Evolutionary conservation across 2,888 invertebrate species (phyloP).

Genomic region (Tiliacea aurago): DNA sequence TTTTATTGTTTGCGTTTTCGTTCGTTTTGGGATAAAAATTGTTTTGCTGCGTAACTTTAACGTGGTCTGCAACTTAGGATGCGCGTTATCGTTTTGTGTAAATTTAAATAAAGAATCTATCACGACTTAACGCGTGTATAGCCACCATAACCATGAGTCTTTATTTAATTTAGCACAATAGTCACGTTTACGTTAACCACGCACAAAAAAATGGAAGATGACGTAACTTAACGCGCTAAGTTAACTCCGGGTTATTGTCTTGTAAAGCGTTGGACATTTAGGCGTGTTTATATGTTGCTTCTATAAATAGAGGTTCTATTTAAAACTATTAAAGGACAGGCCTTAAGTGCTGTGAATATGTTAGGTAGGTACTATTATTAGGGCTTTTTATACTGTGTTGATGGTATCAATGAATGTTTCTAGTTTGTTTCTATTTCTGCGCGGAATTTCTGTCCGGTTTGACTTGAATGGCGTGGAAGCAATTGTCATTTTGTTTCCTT

Average conservation of each 20-base stretch:
- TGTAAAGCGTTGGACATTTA: constrained; percentile 36
- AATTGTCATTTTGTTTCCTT: constrained; percentile 3
- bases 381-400: constrained; percentile 29
- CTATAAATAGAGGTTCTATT: constrained; percentile 66
- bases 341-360: constrained; percentile 43
- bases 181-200: constrained; percentile 39
- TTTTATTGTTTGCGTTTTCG: constrained; percentile 40
- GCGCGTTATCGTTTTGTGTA: constrained; percentile 2
- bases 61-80: constrained; percentile 1
- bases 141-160: constrained; percentile 40
- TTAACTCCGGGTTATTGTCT: constrained; percentile 61
- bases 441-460: constrained; percentile 17
- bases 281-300: constrained; percentile 46
- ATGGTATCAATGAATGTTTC: constrained; percentile 43
- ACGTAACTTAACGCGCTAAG: constrained; percentile 55
- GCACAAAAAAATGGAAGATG: constrained; percentile 24
- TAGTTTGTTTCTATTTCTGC: constrained; percentile 26
- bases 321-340: constrained; percentile 48
- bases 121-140: constrained; percentile 4
- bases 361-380: constrained; percentile 30
- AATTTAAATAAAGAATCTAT: constrained; percentile 16
- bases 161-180: constrained; percentile 38
- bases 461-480: constrained; percentile 8
- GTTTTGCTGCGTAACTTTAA: constrained; percentile 37
- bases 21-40: constrained; percentile 19